Conservation (phyloP, 2,113 vertebrate genomes). For the Bagarius yarrelli region DNA sequence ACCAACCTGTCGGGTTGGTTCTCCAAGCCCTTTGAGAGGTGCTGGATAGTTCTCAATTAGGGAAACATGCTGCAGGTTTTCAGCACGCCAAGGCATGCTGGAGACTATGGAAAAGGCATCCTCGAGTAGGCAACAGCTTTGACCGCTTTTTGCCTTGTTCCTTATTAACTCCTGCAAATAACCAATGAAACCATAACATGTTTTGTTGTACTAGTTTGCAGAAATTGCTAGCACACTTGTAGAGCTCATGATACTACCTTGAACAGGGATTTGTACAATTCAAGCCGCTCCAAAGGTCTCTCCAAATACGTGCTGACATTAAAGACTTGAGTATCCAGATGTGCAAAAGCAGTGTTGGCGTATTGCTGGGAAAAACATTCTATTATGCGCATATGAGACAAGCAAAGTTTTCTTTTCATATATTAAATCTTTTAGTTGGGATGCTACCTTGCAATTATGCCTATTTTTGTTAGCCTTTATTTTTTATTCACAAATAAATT, state of each 20-base stretch:
- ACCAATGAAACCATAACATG: background rate
- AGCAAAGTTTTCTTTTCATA: background rate
- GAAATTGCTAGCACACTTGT: background rate
- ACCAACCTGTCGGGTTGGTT: constrained; percentile 88
- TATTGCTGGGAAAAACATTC: constrained; percentile 69
- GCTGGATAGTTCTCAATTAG: constrained; percentile 96
- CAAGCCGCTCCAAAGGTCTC: constrained; percentile 84
- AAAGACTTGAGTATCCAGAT: constrained; percentile 66
- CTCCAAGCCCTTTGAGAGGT: constrained; percentile 86
- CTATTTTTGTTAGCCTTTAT: background rate
- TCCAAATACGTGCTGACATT: constrained; percentile 86
- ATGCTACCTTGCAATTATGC: background rate
- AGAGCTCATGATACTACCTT: constrained; percentile 75
- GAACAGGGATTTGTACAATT: constrained; percentile 88
- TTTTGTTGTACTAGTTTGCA: background rate
- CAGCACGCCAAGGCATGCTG: constrained; percentile 82
- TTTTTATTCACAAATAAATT: too few species aligned
- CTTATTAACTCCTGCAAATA: constrained; percentile 86
- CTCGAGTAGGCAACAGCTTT: constrained; percentile 86
- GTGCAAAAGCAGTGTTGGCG: constrained; percentile 66
- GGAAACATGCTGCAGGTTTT: constrained; percentile 87
- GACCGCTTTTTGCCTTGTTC: constrained; percentile 87
- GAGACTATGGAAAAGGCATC: constrained; percentile 90
- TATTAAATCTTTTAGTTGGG: background rate
- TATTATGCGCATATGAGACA: background rate